These are phyloP conservation scores for Cosmia pyralina DNA, from an alignment of 2,888 invertebrate genomes.

Conservation along the genomic window DNA sequence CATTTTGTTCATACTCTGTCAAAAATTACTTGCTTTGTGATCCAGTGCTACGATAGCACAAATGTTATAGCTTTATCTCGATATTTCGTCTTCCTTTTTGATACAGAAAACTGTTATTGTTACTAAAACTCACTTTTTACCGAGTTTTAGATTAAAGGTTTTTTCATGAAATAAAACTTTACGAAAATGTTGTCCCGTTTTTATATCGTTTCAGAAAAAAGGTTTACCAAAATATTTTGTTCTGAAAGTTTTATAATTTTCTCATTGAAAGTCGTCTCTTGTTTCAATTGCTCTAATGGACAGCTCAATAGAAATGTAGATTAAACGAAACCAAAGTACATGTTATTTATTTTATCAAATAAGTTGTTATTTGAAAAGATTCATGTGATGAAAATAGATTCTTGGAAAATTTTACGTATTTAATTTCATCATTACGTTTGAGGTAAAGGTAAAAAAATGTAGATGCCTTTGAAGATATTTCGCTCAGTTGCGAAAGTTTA, in stretches of 20 bases:
- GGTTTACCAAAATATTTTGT: constrained; percentile 41
- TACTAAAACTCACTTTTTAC: constrained; percentile 18
- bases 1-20: constrained; percentile 81
- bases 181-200: constrained; percentile 12
- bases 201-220: constrained; percentile 23
- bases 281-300: constrained; percentile 51
- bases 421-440: constrained; percentile 8
- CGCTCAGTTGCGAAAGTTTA: neutral
- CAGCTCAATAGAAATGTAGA: constrained; percentile 47
- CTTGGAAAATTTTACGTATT: constrained; percentile 20
- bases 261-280: constrained; percentile 40
- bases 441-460: neutral
- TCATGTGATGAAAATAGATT: constrained; percentile 27
- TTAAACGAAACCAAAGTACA: constrained; percentile 45
- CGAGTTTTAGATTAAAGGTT: constrained; percentile 7
- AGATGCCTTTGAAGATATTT: constrained; percentile 11
- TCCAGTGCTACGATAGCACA: constrained; percentile 74
- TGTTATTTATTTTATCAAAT: constrained; percentile 34
- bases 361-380: constrained; percentile 37
- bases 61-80: constrained; percentile 80
- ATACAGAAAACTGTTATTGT: constrained; percentile 47
- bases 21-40: constrained; percentile 82
- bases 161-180: neutral
- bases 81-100: constrained; percentile 71
- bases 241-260: constrained; percentile 48